These are phyloP conservation scores for Anguilla rostrata DNA, from an alignment of 2,113 vertebrate species.

Conservation along the genomic window DNA sequence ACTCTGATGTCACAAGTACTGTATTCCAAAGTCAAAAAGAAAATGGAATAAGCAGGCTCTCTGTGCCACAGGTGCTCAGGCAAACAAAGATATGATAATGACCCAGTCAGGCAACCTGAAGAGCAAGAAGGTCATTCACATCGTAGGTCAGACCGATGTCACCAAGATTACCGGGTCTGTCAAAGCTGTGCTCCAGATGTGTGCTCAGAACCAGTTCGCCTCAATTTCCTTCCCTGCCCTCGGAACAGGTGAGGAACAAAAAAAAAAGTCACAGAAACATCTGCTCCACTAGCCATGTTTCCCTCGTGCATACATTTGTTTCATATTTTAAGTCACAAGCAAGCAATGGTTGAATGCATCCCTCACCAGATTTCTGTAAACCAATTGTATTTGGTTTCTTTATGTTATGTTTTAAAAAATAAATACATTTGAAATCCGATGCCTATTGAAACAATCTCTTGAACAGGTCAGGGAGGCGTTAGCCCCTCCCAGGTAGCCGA, in stretches of 20 bases:
- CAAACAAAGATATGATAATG: constrained; percentile 65
- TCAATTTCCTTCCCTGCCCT: constrained; percentile 87
- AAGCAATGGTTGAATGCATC: too few relatives aligned
- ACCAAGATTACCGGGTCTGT: constrained; percentile 48
- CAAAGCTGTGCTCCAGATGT: constrained; percentile 67
- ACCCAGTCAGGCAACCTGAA: constrained; percentile 74
- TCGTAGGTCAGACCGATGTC: constrained; percentile 54
- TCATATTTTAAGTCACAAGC: too few relatives aligned
- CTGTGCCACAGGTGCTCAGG: constrained; percentile 60
- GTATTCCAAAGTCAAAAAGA: too few relatives aligned
- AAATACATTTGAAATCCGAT: not conserved
- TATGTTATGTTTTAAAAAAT: not conserved
- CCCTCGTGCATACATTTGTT: too few relatives aligned
- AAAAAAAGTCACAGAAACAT: not conserved
- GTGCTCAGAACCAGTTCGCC: constrained; percentile 57
- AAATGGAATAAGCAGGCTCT: constrained; percentile 15
- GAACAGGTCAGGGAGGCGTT: constrained; percentile 59
- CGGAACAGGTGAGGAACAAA: constrained; percentile 78
- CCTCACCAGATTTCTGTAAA: not conserved
- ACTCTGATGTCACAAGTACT: too few relatives aligned
- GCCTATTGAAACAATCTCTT: not conserved
- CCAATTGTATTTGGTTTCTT: not conserved
- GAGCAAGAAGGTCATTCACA: constrained; percentile 83
- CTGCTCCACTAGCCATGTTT: too few relatives aligned
- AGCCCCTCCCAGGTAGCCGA: constrained; percentile 61